Evolutionary conservation across 2,797 vertebrate genomes (phyloP), one percentile per base, ranked within the genome.

Genomic region (Lepus oiostolus): DNA sequence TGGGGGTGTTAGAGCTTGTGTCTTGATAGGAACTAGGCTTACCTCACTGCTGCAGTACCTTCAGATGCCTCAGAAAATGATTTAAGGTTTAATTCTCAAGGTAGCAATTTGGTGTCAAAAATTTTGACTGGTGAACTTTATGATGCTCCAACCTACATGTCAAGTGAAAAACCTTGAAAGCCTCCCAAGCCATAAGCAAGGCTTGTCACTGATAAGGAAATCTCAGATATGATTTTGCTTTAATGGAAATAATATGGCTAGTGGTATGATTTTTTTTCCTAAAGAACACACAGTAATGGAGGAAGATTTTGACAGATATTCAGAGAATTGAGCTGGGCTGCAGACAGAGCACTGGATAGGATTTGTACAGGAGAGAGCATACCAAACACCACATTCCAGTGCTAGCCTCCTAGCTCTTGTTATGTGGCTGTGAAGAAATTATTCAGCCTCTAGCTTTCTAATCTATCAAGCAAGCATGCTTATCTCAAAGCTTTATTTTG

Each of bases 11-110:
- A 87, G 71, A 87, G 54, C 68, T 21, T 35, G 67, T 65, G 12
- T 81, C 72, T 81, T 77, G 21, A 95, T n/a, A 87, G 68, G 8
- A 94, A 74, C 24, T 50, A n/a, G 72, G 86, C 30, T 86, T 72
- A 63, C 47, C 21, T 82, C n/a, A 82, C 70, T 96, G 85, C 93
- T 71, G 76, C 19, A 81, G 63, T 32, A 93, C 52, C 38, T 47
- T 26, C 89, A 10, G 28, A 47, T 9, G 72, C 50, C 14, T 96
- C 80, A 84, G 85, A 86, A 93, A 92, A 92, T 87, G 77, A 95
- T 92, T 86, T 93, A 91, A 96, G 72, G 81, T 86, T 95, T 96
- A 77, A 92, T 92, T 90, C 77, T 94, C 16, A 7, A 95, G 83
- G 92, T 82, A 32, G 92, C 5, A 13, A 35, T 71, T 74, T 47